Conservation (phyloP, 2,888 invertebrate species). For the Seladonia tumulorum region DNA sequence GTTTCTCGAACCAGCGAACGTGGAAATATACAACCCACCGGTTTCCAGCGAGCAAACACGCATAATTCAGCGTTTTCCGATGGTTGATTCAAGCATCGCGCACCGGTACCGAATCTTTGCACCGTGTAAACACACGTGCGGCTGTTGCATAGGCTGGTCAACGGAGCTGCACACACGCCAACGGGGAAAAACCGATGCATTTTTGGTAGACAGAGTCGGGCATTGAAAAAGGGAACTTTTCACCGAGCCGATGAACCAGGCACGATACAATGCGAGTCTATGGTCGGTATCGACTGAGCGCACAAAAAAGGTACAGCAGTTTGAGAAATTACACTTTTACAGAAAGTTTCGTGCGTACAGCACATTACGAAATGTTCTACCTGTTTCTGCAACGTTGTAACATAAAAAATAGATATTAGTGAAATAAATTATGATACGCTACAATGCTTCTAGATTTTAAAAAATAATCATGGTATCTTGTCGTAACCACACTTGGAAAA, state of each 20-base stretch:
- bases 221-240: neutral
- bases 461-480: too few relatives aligned
- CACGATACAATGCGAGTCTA: neutral
- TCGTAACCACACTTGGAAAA: neutral
- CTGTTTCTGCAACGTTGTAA: neutral
- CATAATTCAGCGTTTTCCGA: neutral
- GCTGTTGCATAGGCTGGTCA: constrained; percentile 8
- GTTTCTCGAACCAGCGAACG: constrained; percentile 18
- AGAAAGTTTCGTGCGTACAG: neutral
- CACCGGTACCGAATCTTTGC: neutral
- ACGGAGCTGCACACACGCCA: constrained; percentile 3
- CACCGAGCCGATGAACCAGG: neutral
- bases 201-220: neutral
- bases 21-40: constrained; percentile 8
- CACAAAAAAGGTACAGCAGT: neutral
- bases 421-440: neutral
- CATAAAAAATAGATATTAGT: neutral
- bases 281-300: neutral
- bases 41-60: neutral
- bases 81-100: constrained; percentile 9
- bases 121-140: constrained; percentile 20
- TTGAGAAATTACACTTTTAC: neutral
- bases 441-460: too few relatives aligned
- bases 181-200: neutral
- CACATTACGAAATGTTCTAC: neutral